phyloP scores from a whole-genome alignment of 2,113 vertebrate genomes.

The Sylvietta virens region DNA sequence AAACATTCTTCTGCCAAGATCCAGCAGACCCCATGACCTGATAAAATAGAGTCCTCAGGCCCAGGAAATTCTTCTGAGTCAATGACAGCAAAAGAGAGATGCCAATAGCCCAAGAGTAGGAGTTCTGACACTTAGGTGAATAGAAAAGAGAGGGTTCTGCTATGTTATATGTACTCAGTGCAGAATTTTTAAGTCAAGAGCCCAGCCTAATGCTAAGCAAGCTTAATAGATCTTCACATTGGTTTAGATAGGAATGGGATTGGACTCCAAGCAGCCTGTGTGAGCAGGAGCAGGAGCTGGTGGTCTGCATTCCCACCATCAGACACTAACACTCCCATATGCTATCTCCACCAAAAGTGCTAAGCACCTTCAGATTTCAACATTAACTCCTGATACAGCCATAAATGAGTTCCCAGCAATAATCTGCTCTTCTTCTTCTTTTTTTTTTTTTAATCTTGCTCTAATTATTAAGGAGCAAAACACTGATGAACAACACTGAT shows the following conservation, averaged over 20 bases:
- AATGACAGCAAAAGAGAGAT: not conserved
- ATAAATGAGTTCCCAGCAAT: not conserved
- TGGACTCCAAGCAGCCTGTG: not conserved
- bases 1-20: not conserved
- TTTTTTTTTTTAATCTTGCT: not conserved
- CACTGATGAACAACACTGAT: conserved; percentile 34
- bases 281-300: not conserved
- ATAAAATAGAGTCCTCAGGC: not conserved
- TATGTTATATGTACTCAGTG: not conserved
- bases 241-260: not conserved
- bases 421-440: not conserved
- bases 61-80: not conserved
- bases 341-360: not conserved
- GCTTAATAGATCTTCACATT: not conserved
- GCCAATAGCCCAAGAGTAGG: not conserved
- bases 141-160: not conserved
- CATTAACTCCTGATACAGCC: not conserved
- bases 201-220: not conserved
- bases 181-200: not conserved
- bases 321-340: not conserved
- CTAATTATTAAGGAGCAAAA: conserved; percentile 44
- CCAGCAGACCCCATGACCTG: not conserved
- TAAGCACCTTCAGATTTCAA: conserved; percentile 6
- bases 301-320: not conserved
- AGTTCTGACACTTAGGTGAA: not conserved